Conservation (phyloP, 1,140 invertebrate species). For the Drosophila sechellia region DNA sequence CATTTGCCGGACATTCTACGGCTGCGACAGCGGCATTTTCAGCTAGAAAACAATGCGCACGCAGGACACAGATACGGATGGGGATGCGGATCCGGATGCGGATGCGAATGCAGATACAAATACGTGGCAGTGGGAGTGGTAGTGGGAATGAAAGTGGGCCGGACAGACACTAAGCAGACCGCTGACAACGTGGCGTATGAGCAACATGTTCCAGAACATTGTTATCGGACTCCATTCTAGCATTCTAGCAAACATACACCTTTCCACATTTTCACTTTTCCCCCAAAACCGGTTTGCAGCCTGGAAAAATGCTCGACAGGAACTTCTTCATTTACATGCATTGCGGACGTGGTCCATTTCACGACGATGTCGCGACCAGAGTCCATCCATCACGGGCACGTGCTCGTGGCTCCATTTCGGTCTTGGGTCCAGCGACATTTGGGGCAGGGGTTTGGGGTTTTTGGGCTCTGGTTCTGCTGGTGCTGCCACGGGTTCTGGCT, state of each 20-base stretch:
- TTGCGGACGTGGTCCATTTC: conserved; percentile 62
- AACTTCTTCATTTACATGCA: conserved; percentile 80
- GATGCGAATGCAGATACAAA: conserved; percentile 1
- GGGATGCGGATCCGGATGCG: not conserved
- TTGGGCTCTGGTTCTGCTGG: not conserved
- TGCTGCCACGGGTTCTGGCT: not conserved
- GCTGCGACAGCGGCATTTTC: conserved; percentile 29
- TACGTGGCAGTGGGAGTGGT: not conserved
- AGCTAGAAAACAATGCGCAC: conserved; percentile 33
- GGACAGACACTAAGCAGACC: conserved; percentile 70
- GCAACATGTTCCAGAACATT: conserved; percentile 52
- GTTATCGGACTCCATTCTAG: conserved; percentile 27
- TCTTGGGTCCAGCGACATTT: not conserved
- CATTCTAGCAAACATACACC: too few relatives aligned
- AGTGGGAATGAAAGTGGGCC: not conserved
- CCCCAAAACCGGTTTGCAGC: conserved; percentile 1
- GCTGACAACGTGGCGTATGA: conserved; percentile 61
- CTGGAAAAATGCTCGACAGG: conserved; percentile 16
- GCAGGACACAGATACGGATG: conserved; percentile 18
- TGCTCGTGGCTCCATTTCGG: conserved; percentile 26
- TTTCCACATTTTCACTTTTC: not conserved
- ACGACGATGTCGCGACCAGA: conserved; percentile 39
- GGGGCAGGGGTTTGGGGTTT: not conserved
- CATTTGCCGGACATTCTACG: conserved; percentile 37
- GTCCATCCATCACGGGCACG: conserved; percentile 71